phyloP scores from a whole-genome alignment of 2,797 vertebrate species.

The Micrastur ruficollis region DNA sequence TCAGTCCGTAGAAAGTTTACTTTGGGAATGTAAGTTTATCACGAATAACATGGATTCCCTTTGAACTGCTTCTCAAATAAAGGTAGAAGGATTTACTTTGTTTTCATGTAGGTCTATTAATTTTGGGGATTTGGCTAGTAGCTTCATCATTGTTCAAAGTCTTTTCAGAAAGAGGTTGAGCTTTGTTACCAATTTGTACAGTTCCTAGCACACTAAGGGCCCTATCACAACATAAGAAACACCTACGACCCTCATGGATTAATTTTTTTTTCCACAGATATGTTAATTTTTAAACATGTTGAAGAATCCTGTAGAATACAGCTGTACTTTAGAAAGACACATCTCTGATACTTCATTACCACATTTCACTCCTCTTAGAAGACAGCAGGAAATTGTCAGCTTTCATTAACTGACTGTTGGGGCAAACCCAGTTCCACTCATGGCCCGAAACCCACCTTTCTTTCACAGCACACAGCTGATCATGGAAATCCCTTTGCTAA shows the following conservation, averaged over 20 bases:
- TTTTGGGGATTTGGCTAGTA: background rate
- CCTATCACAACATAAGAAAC: background rate
- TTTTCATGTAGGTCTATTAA: background rate
- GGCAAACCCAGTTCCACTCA: background rate
- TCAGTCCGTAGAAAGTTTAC: background rate
- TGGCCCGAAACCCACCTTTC: background rate
- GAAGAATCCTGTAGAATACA: background rate
- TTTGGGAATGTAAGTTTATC: background rate
- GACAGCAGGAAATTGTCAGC: background rate
- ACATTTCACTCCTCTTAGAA: background rate
- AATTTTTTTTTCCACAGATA: background rate
- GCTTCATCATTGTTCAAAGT: background rate
- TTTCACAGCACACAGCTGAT: background rate
- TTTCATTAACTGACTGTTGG: background rate
- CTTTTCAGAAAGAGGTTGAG: background rate
- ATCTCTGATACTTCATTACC: background rate
- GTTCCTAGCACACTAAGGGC: background rate
- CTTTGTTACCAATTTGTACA: background rate
- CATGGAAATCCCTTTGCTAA: background rate
- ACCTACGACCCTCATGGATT: background rate
- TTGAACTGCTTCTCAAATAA: background rate
- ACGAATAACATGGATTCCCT: background rate
- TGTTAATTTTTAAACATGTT: background rate
- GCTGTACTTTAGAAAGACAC: background rate
- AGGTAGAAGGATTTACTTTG: background rate